These are phyloP conservation scores for Peromyscus aztecus DNA, from an alignment of 2,797 vertebrate genomes.

Conservation along the genomic window DNA sequence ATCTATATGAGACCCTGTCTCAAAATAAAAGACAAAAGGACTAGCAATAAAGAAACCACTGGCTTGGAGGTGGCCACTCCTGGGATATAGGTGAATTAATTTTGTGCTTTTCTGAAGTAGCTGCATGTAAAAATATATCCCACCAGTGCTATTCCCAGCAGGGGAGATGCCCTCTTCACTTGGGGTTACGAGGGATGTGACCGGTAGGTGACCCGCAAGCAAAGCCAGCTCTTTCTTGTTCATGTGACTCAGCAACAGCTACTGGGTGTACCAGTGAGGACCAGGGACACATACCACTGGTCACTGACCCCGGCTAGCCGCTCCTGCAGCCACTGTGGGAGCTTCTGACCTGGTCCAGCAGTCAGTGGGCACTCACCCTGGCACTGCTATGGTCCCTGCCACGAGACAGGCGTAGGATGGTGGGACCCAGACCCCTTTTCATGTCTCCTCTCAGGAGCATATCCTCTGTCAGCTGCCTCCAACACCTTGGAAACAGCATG, in stretches of 20 bases:
- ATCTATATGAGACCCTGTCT: neutral
- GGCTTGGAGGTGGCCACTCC: neutral
- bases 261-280: neutral
- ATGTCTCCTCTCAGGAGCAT: neutral
- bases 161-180: neutral
- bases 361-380: fast-evolving
- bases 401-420: too few relatives aligned
- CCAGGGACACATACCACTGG: neutral
- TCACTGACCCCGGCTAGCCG: conserved; percentile 17
- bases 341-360: neutral
- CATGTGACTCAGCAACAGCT: conserved; percentile 62
- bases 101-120: neutral
- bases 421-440: fast-evolving
- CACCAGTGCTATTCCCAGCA: neutral
- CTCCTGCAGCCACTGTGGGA: neutral
- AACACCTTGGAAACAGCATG: neutral
- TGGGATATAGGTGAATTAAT: neutral
- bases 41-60: neutral
- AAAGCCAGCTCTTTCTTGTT: neutral
- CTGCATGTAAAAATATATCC: too few relatives aligned
- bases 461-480: neutral
- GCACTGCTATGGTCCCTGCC: fast-evolving
- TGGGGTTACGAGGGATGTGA: neutral
- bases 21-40: neutral
- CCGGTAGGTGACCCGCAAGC: neutral